Base-by-base conservation (phyloP, 2,888 invertebrate species). In the Himalopsyche japonica region DNA sequence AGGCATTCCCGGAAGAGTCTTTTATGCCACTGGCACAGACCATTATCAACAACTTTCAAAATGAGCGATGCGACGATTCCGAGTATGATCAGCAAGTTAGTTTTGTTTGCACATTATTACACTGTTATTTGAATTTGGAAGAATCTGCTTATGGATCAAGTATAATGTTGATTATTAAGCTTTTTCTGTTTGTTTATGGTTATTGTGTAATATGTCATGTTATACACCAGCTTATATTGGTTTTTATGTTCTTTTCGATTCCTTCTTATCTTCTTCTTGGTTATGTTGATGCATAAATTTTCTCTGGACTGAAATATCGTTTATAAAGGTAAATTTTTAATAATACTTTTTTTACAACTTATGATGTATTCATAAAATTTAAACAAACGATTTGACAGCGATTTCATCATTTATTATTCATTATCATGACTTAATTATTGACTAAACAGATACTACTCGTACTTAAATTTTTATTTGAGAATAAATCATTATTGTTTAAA, bases 1-100 rank as follows among this genome's bases (percentile, higher is more conserved):
- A 87, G 87, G 87, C 87, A 79, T 87, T 86, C 70, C 87, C 86
- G 79, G 87, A 87, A 49, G 87, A 85, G 43, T 84, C 84, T 76
- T 87, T 87, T 77, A 83, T 84, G 81, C 86, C 86, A 48, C 64
- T 83, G 81, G 81, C 83, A 12, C 84, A 85, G 82, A 81, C 84
- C 82, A 82, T 87, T 81, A 84, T 87, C 83, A 81, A 86, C 85
- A 85, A 87, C 87, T 87, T 86, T 87, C 81, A 87, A 81, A 85
- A 87, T 79, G 83, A 85, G 20, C 80, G 80, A 77, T 79, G 80
- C 76, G 84, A 49, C 37, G 47, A 83, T 43, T 37, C 86, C 76
- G 86, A 86, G 84, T 86, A 79, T 57, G 84, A 85, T 77, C 82
- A 81, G 20, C 87, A 87, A 86, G 87, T 87, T 87, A 87, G 87